Evolutionary conservation across 2,888 invertebrate species (phyloP).

Genomic region (Labia minor): DNA sequence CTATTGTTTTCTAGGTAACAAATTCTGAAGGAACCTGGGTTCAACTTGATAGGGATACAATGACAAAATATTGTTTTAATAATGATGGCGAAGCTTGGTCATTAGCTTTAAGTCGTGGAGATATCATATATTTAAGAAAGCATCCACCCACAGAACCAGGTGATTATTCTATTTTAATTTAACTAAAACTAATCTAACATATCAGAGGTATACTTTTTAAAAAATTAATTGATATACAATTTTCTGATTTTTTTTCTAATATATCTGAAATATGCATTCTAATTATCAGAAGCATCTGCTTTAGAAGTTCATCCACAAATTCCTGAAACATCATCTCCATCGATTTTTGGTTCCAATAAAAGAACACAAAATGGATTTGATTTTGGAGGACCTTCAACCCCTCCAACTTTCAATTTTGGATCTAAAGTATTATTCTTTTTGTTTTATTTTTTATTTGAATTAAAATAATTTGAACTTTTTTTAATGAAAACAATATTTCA

Average conservation of each 20-base stretch:
- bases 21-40: constrained; percentile 58
- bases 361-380: not conserved
- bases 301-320: not conserved
- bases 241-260: too few relatives aligned
- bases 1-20: constrained; percentile 36
- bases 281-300: not conserved
- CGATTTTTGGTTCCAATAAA: not conserved
- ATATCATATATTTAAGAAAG: constrained; percentile 49
- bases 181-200: too few relatives aligned
- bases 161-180: not conserved
- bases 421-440: not conserved
- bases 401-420: not conserved
- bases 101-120: constrained; percentile 51
- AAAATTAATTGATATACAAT: too few relatives aligned
- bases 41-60: constrained; percentile 48
- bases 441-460: not conserved
- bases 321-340: not conserved
- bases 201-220: too few relatives aligned
- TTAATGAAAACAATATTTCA: not conserved
- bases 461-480: not conserved
- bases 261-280: too few relatives aligned
- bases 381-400: not conserved
- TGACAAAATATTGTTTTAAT: constrained; percentile 54
- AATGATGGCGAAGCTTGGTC: constrained; percentile 62
- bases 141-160: constrained; percentile 23